phyloP scores from a whole-genome alignment of 2,888 invertebrate species.

The Spisula solida region DNA sequence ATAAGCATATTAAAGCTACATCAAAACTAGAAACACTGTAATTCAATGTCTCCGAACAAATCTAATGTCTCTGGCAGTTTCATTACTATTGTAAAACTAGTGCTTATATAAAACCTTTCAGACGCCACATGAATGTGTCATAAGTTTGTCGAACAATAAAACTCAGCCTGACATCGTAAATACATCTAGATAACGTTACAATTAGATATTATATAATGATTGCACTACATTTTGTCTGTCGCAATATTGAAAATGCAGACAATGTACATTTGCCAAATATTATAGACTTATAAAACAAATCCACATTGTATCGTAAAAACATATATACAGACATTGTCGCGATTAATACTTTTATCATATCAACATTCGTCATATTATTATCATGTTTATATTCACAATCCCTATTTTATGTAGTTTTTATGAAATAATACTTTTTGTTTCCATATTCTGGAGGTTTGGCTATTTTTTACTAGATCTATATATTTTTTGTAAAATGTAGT shows the following conservation, averaged over 20 bases:
- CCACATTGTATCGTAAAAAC: not conserved
- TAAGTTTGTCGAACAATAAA: not conserved
- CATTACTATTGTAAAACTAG: slow-evolving; percentile 6
- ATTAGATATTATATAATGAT: slow-evolving; percentile 5
- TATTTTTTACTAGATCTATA: no score
- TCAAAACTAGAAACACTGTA: no score
- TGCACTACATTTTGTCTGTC: not conserved
- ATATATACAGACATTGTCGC: not conserved
- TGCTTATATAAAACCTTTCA: not conserved
- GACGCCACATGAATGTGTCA: not conserved
- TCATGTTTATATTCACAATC: not conserved
- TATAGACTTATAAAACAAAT: not conserved
- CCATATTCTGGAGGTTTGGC: no score
- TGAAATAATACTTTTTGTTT: no score
- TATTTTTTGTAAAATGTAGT: no score
- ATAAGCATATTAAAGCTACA: no score
- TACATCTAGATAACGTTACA: not conserved
- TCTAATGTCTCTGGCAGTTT: not conserved
- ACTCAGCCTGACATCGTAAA: not conserved
- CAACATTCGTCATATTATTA: not conserved
- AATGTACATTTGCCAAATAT: not conserved
- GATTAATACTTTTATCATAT: not conserved
- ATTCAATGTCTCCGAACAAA: no score
- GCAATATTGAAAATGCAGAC: not conserved
- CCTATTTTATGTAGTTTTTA: not conserved